Conservation (phyloP, 2,113 vertebrate genomes). For the Perca fluviatilis region DNA sequence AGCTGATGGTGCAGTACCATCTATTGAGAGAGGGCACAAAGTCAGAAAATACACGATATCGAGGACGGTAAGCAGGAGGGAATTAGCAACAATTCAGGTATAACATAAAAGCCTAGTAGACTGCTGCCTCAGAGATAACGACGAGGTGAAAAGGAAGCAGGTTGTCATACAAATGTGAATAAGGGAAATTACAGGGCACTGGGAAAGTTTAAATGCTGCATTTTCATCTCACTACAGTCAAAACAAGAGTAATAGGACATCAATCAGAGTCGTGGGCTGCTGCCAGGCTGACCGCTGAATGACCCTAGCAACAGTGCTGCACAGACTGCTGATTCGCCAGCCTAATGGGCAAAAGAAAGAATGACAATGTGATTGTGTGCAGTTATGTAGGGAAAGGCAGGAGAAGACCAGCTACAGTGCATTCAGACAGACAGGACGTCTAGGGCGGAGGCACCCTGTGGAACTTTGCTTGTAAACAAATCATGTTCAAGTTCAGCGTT, state of each 20-base stretch:
- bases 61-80: background rate
- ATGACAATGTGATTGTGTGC: background rate
- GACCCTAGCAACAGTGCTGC: slow-evolving; percentile 39
- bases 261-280: slow-evolving; percentile 39
- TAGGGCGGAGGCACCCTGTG: background rate
- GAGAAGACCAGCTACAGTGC: background rate
- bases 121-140: slow-evolving; percentile 48
- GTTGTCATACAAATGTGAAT: slow-evolving; percentile 62
- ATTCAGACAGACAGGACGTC: background rate
- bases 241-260: slow-evolving; percentile 56
- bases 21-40: slow-evolving; percentile 6
- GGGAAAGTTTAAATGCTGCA: slow-evolving; percentile 43
- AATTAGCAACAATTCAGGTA: slow-evolving; percentile 45
- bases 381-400: slow-evolving; percentile 7
- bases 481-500: background rate
- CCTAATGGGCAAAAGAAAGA: background rate
- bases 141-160: slow-evolving; percentile 39
- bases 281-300: slow-evolving; percentile 43
- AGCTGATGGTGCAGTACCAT: slow-evolving; percentile 21
- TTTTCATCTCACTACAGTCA: slow-evolving; percentile 50
- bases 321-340: slow-evolving; percentile 13
- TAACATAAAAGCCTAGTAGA: slow-evolving; percentile 38
- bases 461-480: background rate
- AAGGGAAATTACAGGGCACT: slow-evolving; percentile 45
- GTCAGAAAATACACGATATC: background rate